Conservation (phyloP, 2,113 vertebrate genomes). For the Macrotus californicus region DNA sequence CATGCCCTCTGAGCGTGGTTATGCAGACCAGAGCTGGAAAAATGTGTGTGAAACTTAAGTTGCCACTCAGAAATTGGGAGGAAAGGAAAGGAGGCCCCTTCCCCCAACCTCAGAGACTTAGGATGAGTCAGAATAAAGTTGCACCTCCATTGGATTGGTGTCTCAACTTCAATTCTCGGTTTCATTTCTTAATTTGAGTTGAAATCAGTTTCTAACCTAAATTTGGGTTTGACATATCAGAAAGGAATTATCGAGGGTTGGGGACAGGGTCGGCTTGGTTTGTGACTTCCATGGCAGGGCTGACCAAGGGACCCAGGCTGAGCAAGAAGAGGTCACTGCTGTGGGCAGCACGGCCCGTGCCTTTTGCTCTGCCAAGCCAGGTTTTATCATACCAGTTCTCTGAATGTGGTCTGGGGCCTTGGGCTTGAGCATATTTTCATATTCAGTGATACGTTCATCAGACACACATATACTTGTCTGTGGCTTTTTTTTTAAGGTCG, state of each 20-base stretch:
- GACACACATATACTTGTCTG: not conserved
- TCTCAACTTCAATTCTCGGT: not conserved
- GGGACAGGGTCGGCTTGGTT: not conserved
- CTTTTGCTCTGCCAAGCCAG: not conserved
- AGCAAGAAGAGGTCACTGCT: not conserved
- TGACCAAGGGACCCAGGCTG: not conserved
- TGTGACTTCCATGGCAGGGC: not conserved
- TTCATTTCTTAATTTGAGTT: slow-evolving; percentile 22
- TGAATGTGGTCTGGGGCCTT: not conserved
- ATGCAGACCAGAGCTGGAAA: not conserved
- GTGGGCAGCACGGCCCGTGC: not conserved
- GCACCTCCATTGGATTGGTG: not conserved
- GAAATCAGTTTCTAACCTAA: not conserved
- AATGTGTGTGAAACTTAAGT: not conserved
- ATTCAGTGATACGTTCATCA: not conserved
- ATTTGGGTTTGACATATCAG: not conserved
- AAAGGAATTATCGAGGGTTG: not conserved
- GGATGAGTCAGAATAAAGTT: not conserved
- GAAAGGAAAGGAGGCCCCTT: not conserved
- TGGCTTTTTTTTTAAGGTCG: not conserved
- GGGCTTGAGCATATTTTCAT: not conserved
- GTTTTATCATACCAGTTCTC: not conserved
- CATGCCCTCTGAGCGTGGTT: not conserved
- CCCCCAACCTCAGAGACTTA: not conserved
- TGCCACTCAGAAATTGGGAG: not conserved